Percentiles rank a stretch among this genome's conserved stretches.
These are phyloP conservation scores for Agrypnia vestita DNA, from an alignment of 1,140 invertebrate genomes.

Conservation along the genomic window DNA sequence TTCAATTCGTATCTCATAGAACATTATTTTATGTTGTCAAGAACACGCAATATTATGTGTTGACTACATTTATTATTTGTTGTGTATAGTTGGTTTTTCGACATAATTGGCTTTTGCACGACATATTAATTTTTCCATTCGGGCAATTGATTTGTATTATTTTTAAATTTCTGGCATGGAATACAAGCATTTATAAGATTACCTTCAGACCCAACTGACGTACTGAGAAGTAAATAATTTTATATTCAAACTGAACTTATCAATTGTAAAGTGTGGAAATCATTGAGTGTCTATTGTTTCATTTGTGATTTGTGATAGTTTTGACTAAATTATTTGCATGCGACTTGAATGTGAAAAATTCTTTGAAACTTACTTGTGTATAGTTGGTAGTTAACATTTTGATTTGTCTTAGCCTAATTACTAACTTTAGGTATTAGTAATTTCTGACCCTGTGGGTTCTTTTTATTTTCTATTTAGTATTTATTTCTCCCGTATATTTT, in stretches of 20 bases:
- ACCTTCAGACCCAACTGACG: neutral
- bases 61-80: neutral
- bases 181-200: neutral
- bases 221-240: neutral
- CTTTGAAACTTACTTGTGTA: constrained; percentile 14
- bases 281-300: constrained; percentile 19
- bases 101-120: neutral
- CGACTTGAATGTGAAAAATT: constrained; percentile 3
- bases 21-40: neutral
- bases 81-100: neutral
- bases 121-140: neutral
- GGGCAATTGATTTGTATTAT: neutral
- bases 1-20: no score
- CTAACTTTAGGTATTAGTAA: neutral
- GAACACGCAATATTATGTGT: neutral
- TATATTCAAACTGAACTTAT: neutral
- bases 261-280: constrained; percentile 1
- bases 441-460: no score
- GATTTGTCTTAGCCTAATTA: neutral
- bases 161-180: neutral
- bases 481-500: no score
- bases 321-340: constrained; percentile 12
- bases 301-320: constrained; percentile 23
- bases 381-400: constrained; percentile 22
- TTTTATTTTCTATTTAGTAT: no score